Conservation (phyloP, 2,797 vertebrate species). For the Sylvilagus floridanus region DNA sequence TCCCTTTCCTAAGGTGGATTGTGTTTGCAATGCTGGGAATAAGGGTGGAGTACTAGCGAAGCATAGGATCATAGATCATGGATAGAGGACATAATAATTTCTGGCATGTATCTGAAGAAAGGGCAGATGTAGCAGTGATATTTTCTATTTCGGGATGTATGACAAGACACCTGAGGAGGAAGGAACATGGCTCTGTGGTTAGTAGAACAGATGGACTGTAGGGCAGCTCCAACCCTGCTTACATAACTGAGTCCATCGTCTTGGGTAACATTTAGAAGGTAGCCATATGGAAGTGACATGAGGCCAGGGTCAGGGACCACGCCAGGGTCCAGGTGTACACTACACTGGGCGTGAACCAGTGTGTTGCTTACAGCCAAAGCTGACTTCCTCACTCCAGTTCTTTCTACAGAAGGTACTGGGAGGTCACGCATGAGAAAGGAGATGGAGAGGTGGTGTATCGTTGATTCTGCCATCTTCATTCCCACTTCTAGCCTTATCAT, state of each 20-base stretch:
- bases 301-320: background rate
- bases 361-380: background rate
- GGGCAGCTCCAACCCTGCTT: background rate
- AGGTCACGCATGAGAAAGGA: background rate
- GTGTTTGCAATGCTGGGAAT: background rate
- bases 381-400: background rate
- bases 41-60: background rate
- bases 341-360: background rate
- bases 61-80: background rate
- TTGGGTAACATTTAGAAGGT: background rate
- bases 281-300: background rate
- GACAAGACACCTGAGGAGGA: constrained; percentile 31
- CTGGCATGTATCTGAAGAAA: constrained; percentile 13
- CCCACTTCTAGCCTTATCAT: no score
- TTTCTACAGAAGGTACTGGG: background rate
- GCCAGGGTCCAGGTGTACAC: background rate
- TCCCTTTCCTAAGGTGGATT: background rate
- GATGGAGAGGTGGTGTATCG: background rate
- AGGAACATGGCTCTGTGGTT: background rate
- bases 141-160: constrained; percentile 66
- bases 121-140: background rate
- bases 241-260: background rate
- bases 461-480: background rate
- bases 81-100: background rate
- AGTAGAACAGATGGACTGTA: constrained; percentile 16